Conservation (phyloP, 2,888 invertebrate species). For the Subacronicta megacephala region DNA sequence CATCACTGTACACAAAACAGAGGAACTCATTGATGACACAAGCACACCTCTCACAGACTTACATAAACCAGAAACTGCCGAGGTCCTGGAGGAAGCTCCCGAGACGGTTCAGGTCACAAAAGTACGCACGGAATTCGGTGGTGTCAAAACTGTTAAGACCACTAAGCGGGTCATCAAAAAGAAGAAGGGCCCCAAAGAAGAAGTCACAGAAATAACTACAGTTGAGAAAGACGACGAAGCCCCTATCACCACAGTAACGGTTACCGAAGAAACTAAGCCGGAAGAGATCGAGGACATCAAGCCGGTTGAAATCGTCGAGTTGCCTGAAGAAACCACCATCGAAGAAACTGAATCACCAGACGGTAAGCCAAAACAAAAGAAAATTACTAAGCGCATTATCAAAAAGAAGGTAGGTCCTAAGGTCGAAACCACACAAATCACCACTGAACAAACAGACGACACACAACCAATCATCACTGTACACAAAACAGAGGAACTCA, state of each 20-base stretch:
- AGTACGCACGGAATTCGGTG: not conserved
- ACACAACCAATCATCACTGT: slow-evolving; percentile 57
- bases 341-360: slow-evolving; percentile 50
- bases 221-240: slow-evolving; percentile 73
- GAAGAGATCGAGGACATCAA: slow-evolving; percentile 60
- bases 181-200: slow-evolving; percentile 11
- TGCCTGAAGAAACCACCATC: slow-evolving; percentile 25
- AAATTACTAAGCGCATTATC: slow-evolving; percentile 70
- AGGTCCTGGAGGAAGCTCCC: slow-evolving; percentile 6
- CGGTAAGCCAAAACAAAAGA: slow-evolving; percentile 64
- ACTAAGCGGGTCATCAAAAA: slow-evolving; percentile 12
- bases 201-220: slow-evolving; percentile 62
- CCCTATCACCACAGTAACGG: slow-evolving; percentile 62
- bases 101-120: slow-evolving; percentile 62
- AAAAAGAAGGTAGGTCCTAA: slow-evolving; percentile 75
- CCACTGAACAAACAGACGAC: slow-evolving; percentile 74
- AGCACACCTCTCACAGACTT: slow-evolving; percentile 54
- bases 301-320: slow-evolving; percentile 13
- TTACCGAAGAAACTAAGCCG: slow-evolving; percentile 51
- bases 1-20: slow-evolving; percentile 28
- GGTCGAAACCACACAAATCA: slow-evolving; percentile 38
- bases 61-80: not conserved
- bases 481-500: slow-evolving; percentile 20
- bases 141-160: not conserved
- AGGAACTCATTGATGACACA: slow-evolving; percentile 50